Percentiles rank a stretch among this genome's conserved stretches.
Conservation (phyloP, 2,888 invertebrate species). For the Leptinotarsa rubiginosa region DNA sequence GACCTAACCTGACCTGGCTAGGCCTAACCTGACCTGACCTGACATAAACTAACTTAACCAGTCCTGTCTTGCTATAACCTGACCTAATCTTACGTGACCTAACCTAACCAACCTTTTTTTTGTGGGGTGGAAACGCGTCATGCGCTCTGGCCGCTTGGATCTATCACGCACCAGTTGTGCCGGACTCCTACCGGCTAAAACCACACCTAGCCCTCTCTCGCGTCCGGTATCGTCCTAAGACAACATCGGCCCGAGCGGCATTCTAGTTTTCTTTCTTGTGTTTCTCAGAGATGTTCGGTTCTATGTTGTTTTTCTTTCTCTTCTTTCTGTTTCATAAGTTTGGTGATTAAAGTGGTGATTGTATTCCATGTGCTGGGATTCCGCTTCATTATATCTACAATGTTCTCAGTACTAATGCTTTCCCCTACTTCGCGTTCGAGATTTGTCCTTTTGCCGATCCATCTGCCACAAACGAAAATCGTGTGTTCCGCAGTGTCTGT, state of each 20-base stretch:
- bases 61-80: too few species aligned
- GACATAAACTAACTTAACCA: too few species aligned
- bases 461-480: slow-evolving; percentile 32
- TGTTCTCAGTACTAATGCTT: neutral
- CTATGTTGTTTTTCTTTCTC: slow-evolving; percentile 25
- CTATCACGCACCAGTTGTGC: slow-evolving; percentile 16
- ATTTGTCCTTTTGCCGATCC: neutral
- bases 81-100: too few species aligned
- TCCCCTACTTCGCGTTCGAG: neutral
- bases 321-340: slow-evolving; percentile 27
- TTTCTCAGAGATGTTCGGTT: neutral
- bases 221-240: neutral
- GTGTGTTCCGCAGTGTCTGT: slow-evolving; percentile 33
- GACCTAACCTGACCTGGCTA: too few species aligned
- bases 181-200: slow-evolving; percentile 30
- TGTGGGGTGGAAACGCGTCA: slow-evolving; percentile 21
- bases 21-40: too few species aligned
- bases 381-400: slow-evolving; percentile 20
- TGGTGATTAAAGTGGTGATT: neutral
- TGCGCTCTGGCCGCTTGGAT: slow-evolving; percentile 15
- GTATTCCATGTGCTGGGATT: neutral
- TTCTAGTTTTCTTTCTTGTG: neutral
- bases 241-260: slow-evolving; percentile 6
- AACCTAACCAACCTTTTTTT: slow-evolving; percentile 11
- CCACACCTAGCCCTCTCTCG: slow-evolving; percentile 13